phyloP scores from a whole-genome alignment of 2,888 invertebrate species.

The Liposcelis brunnea region DNA sequence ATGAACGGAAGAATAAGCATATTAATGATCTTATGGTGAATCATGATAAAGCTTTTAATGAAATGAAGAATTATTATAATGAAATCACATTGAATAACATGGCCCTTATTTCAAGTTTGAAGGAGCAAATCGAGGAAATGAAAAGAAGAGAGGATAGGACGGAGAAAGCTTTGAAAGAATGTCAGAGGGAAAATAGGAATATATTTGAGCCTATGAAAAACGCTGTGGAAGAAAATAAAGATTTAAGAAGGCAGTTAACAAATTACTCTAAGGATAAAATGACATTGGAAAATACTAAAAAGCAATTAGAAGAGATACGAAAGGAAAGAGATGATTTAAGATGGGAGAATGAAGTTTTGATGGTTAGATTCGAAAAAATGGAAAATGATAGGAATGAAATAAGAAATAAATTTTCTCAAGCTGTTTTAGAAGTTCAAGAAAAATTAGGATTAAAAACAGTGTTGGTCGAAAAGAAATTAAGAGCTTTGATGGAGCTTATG shows the following conservation, averaged over 20 bases:
- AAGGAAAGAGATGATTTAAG: conserved; percentile 41
- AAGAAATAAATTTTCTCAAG: conserved; percentile 59
- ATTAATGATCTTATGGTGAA: conserved; percentile 57
- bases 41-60: conserved; percentile 71
- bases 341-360: conserved; percentile 51
- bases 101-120: conserved; percentile 74
- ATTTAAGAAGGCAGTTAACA: conserved; percentile 55
- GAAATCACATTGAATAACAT: conserved; percentile 87
- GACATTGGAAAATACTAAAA: conserved; percentile 43
- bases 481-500: conserved; percentile 41
- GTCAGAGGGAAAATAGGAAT: conserved; percentile 53
- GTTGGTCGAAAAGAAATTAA: conserved; percentile 57
- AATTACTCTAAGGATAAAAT: conserved; percentile 75
- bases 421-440: conserved; percentile 74
- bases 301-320: conserved; percentile 25
- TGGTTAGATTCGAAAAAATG: conserved; percentile 58
- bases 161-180: conserved; percentile 46
- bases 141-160: conserved; percentile 64
- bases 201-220: conserved; percentile 53
- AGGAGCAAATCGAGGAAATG: conserved; percentile 64
- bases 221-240: conserved; percentile 50
- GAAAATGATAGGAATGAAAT: conserved; percentile 60
- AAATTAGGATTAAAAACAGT: conserved; percentile 68
- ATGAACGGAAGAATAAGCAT: conserved; percentile 80
- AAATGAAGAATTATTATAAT: conserved; percentile 89